Base-by-base conservation (phyloP, 1,140 invertebrate species). In the Megalonaias nervosa region DNA sequence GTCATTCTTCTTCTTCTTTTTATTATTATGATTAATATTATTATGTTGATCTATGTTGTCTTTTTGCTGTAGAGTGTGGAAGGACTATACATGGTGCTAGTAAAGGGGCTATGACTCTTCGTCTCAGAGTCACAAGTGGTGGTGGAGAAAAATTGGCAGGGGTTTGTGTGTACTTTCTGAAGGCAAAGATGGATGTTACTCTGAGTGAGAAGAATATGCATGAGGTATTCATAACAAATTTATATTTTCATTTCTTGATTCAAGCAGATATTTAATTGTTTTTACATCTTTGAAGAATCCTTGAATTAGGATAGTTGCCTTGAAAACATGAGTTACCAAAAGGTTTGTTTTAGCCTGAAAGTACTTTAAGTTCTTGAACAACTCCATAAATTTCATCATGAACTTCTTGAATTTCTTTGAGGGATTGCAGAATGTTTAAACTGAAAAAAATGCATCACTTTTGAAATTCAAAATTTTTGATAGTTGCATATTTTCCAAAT, bases 61-160 rank as follows among this genome's bases (percentile, higher is more conserved):
- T 67, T 67, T 71, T 21, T 71, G n/a, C 71, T 75, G 21, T 70
- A 86, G 85, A 85, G 73, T 83, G 81, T 80, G 85, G 84, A 0
- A 61, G 84, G 38, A 62, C 64, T 19, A 76, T 85, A 61, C 23
- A 68, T 58, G 84, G 83, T 56, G 68, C 69, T 21, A n/a, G 74
- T 62, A 85, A 82, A 77, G 86, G 85, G 56, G 66, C 73, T 16
- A 31, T 81, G 17, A 72, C 80, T 23, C 67, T 80, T 57, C 67
- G 81, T 67, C 55, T 87, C n/a, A 80, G 84, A 21, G 67, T 86
- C 2, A 87, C 87, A 38, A 80, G 79, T 83, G 84, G 85, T 13
- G 78, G 73, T 13, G 81, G 81, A 67, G 82, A 85, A 13, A 80
- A 80, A 67, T 75, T 87, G 21, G 73, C 60, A 48, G 85, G 83